phyloP scores from a whole-genome alignment of 2,888 invertebrate species.

The Nyleta sp. region DNA sequence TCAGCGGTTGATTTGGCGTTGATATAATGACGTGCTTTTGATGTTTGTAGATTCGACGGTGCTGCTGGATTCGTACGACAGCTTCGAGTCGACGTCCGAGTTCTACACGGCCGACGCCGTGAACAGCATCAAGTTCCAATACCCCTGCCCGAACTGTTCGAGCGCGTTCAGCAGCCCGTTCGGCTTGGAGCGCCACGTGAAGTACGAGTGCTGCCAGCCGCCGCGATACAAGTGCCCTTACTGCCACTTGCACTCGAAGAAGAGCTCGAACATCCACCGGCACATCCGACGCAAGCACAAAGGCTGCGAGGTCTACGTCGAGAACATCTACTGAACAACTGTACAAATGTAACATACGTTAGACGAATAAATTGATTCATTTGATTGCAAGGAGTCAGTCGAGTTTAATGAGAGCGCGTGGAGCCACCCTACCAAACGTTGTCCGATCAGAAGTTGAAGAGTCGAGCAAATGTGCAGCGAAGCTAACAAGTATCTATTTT shows the following conservation, averaged over 20 bases:
- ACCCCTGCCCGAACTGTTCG: constrained; percentile 68
- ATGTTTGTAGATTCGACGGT: constrained; percentile 44
- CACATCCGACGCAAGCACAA: constrained; percentile 66
- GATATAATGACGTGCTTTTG: constrained; percentile 26
- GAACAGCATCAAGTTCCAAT: constrained; percentile 16
- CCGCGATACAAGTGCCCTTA: constrained; percentile 80
- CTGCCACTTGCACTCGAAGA: constrained; percentile 71
- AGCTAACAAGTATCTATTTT: too few relatives aligned
- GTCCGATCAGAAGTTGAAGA: too few relatives aligned
- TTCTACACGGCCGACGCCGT: constrained; percentile 11
- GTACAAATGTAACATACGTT: too few relatives aligned
- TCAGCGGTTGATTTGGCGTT: too few relatives aligned
- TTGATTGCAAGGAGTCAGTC: too few relatives aligned
- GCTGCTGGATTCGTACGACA: constrained; percentile 12
- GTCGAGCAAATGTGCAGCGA: too few relatives aligned
- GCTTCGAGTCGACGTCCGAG: constrained; percentile 28
- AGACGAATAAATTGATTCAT: too few relatives aligned
- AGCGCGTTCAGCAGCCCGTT: constrained; percentile 65
- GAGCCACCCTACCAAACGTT: too few relatives aligned
- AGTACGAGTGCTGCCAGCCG: constrained; percentile 78
- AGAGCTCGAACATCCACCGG: constrained; percentile 66
- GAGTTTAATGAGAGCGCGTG: too few relatives aligned
- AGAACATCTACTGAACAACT: constrained; percentile 37
- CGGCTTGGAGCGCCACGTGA: constrained; percentile 72
- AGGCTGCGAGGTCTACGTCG: constrained; percentile 41